Percentiles rank a stretch among this genome's conserved stretches.
Evolutionary conservation across 2,888 invertebrate species (phyloP).

Genomic region (Tyria jacobaeae): DNA sequence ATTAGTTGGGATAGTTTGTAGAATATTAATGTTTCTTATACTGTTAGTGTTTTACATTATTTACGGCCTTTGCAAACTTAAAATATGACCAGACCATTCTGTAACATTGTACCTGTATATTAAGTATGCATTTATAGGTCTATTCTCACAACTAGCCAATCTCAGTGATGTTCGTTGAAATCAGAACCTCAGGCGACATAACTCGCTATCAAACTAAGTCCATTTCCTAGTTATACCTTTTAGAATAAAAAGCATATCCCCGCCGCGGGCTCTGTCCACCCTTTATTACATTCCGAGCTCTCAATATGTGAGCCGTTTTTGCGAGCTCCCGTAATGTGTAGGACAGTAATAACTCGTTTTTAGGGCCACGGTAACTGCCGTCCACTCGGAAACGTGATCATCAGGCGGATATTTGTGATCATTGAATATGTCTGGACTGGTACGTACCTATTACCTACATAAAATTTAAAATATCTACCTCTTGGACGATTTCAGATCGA

Average conservation of each 20-base stretch:
- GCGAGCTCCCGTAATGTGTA: constrained; percentile 55
- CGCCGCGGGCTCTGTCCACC: constrained; percentile 48
- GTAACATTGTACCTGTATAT: too few relatives aligned
- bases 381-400: too few relatives aligned
- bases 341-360: constrained; percentile 60
- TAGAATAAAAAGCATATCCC: constrained; percentile 45
- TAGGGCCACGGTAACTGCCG: constrained; percentile 48
- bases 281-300: constrained; percentile 67
- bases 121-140: too few relatives aligned
- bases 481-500: too few relatives aligned
- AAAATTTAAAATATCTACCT: neutral
- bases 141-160: neutral
- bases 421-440: constrained; percentile 4
- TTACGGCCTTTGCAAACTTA: too few relatives aligned
- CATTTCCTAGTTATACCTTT: constrained; percentile 15
- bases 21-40: too few relatives aligned
- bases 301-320: constrained; percentile 60
- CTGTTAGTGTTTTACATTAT: too few relatives aligned
- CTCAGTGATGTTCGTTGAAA: neutral
- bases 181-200: neutral
- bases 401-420: too few relatives aligned
- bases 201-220: constrained; percentile 11
- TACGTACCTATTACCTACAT: neutral
- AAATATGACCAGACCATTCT: too few relatives aligned
- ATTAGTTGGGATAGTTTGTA: too few relatives aligned